Base-by-base conservation (phyloP, 1,140 invertebrate genomes). In the Anoplolepis gracilipes region DNA sequence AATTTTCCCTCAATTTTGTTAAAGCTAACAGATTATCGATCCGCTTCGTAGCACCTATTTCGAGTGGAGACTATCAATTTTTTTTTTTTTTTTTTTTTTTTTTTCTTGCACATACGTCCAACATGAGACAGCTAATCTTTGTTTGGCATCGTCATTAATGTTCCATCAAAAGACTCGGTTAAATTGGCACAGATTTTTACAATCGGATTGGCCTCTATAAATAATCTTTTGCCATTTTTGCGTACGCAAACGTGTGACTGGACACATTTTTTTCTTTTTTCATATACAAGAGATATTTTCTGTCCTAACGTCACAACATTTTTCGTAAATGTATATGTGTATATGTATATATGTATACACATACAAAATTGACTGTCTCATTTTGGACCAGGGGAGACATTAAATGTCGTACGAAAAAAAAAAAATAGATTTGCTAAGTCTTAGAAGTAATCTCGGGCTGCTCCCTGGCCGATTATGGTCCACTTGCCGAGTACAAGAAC, bases 1-100 rank as follows among this genome's bases (percentile, higher is more conserved):
- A n/a, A 78, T 62, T 42, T 69, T 39, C 10, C 42, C 39, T 67
- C 46, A 33, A 82, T 30, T 46, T 46, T 46, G 42, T 46, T 57
- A 42, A 72, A 67, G 39, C 70, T 73, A 86, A 67, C 49, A 25
- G 62, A 85, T 85, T 77, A 85, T 79, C 84, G 59, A 79, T 82
- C 30, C 42, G 70, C 55, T 55, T 65, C n/a, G 19, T 64, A 33
- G 36, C 49, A 75, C 69, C n/a, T 39, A 69, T 55, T 65, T 59
- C 49, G 25, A 87, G 28, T 55, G 59, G 46, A 49, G 30, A 53
- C 53, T 39, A 62, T 70, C 36, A 46, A 85, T 19, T 28, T 67
- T 42, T n/a, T n/a, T n/a, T n/a, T n/a, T n/a, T n/a, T n/a, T n/a
- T n/a, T n/a, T n/a, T n/a, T n/a, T n/a, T n/a, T n/a, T n/a, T n/a